Conservation (phyloP, 1,140 invertebrate genomes). For the Brachionus manjavacas region DNA sequence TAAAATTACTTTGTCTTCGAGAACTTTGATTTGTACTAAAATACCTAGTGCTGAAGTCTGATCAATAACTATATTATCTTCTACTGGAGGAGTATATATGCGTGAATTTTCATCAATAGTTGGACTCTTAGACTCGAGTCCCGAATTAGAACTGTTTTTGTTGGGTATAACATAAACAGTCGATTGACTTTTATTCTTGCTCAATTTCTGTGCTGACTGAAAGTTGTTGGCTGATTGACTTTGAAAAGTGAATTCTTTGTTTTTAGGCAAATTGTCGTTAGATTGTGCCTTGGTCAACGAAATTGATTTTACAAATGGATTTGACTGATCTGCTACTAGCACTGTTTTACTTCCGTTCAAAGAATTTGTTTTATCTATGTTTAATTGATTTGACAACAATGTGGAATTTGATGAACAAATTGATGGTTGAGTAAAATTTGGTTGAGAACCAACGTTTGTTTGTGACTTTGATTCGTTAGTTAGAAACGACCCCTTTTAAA, state of each 20-base stretch:
- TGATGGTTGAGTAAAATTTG: constrained; percentile 20
- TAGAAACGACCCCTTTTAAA: constrained; percentile 30
- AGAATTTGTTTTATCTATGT: background rate
- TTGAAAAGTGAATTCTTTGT: background rate
- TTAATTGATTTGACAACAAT: constrained; percentile 7
- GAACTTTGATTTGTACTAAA: constrained; percentile 30
- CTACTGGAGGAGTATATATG: background rate
- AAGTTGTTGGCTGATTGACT: constrained; percentile 3
- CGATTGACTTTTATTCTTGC: background rate
- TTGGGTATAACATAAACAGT: constrained; percentile 6
- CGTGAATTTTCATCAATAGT: background rate
- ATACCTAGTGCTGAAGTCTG: constrained; percentile 21
- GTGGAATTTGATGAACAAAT: constrained; percentile 14
- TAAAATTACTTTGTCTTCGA: constrained; percentile 5
- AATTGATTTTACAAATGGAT: background rate
- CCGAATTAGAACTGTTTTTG: background rate
- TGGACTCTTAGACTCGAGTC: background rate
- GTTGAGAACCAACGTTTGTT: constrained; percentile 11
- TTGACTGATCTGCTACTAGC: background rate
- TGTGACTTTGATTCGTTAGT: constrained; percentile 14
- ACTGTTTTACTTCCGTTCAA: constrained; percentile 3
- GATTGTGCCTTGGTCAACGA: background rate
- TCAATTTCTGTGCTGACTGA: background rate
- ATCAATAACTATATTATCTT: constrained; percentile 28
- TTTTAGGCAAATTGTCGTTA: background rate